Percentiles rank a stretch among this genome's conserved stretches.
phyloP scores from a whole-genome alignment of 2,113 vertebrate genomes.

The Eretmochelys imbricata region DNA sequence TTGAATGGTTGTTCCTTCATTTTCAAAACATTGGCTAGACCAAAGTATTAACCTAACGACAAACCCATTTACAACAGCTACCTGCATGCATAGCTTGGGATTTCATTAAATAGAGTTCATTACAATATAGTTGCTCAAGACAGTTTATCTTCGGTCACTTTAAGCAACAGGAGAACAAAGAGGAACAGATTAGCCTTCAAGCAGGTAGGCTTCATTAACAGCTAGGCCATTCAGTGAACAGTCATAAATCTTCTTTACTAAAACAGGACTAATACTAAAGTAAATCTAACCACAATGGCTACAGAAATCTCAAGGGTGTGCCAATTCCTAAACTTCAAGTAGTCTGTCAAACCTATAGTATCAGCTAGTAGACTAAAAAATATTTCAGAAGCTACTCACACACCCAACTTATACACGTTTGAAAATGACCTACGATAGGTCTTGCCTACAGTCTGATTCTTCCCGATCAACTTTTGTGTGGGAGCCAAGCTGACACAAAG shows the following conservation, averaged over 20 bases:
- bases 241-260: neutral
- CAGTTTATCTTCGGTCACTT: neutral
- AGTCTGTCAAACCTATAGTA: neutral
- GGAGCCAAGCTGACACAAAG: neutral
- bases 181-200: neutral
- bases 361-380: neutral
- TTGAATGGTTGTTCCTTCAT: neutral
- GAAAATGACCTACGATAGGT: neutral
- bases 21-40: neutral
- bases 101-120: neutral
- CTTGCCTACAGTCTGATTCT: rapidly evolving
- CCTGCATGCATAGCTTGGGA: neutral
- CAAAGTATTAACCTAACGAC: neutral
- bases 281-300: neutral
- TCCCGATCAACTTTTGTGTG: rapidly evolving
- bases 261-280: neutral
- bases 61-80: neutral
- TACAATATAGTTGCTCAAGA: neutral
- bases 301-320: neutral
- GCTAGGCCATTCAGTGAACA: neutral
- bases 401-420: rapidly evolving
- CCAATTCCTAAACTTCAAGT: neutral
- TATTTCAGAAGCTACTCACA: neutral
- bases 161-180: neutral
- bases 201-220: neutral